phyloP scores from a whole-genome alignment of 2,797 vertebrate genomes.

The Tragelaphus oryx region DNA sequence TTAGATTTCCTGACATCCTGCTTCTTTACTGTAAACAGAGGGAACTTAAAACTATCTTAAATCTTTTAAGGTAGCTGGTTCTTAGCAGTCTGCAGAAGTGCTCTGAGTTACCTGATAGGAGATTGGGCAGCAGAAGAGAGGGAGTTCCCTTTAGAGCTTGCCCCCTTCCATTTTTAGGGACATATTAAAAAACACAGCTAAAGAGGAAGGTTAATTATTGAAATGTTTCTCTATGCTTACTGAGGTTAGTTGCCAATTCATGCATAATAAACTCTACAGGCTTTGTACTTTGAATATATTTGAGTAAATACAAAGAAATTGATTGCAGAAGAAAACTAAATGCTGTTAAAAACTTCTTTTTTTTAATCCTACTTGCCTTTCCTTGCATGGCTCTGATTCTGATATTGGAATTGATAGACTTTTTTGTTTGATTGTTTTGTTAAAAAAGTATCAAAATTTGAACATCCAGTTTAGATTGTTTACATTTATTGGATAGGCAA shows the following conservation, averaged over 20 bases:
- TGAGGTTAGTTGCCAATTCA: background rate
- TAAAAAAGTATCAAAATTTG: background rate
- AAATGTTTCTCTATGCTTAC: background rate
- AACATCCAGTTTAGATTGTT: background rate
- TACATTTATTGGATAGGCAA: background rate
- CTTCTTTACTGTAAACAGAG: background rate
- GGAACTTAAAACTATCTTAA: background rate
- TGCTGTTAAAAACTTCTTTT: background rate
- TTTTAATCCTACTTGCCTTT: background rate
- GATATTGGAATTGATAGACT: background rate
- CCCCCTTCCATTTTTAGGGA: background rate
- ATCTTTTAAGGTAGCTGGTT: background rate
- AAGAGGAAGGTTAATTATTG: background rate
- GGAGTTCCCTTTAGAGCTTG: background rate
- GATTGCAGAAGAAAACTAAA: background rate
- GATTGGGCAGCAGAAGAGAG: background rate
- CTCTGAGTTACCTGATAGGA: background rate
- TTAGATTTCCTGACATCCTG: background rate
- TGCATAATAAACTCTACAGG: background rate
- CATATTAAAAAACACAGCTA: background rate
- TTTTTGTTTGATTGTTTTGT: background rate
- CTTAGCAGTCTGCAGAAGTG: background rate
- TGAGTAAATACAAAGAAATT: background rate
- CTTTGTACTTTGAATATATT: background rate
- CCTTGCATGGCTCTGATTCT: background rate